Evolutionary conservation across 2,888 invertebrate species (phyloP), one percentile per base, ranked within the genome.

Genomic region (Volucella bombylans): DNA sequence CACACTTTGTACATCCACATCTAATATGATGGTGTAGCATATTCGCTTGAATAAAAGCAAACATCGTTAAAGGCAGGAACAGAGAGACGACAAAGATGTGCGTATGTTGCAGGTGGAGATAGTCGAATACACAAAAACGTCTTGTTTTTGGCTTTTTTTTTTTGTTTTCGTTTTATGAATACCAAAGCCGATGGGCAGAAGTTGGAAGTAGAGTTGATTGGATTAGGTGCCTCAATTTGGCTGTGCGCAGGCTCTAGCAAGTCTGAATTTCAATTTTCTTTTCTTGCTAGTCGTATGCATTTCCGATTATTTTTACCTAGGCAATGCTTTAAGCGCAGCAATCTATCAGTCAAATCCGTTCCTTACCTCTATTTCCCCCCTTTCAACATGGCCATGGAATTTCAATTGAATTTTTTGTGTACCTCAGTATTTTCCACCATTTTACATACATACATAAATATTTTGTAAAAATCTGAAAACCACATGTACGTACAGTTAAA

Each of bases 1-100:
- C 83, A 85, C 80, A 85, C 83, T 69, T 85, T 80, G 65, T 80
- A 65, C 67, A 67, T 83, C 69, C 74, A 71, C 83, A 79, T 67
- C 80, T 83, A 59, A 71, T 76, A 67, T 80, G 74, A 80, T 55
- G 71, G 83, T 74, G 61, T 57, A 85, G 76, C 54, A 67, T 65
- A 67, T 79, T 80, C 76, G 83, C 74, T 85, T 65, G 69, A 71
- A 49, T 59, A 65, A 71, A 57, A 41, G 65, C 71, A 80, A 80
- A 76, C 71, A 76, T 39, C 62, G 55, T 76, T 76, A 79, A 69
- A 72, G 59, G 54, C 39, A 67, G 31, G 6, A 31, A 31, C 31
- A 31, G 62, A 68, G 43, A 52, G 41, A 55, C 65, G 69, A 61
- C 57, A 71, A 71, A 74, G 82, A 67, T 71, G 67, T 85, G 80